A percentile compares a stretch with the other conserved stretches of the same genome.
phyloP scores from a whole-genome alignment of 2,113 vertebrate genomes.

The Takifugu flavidus region DNA sequence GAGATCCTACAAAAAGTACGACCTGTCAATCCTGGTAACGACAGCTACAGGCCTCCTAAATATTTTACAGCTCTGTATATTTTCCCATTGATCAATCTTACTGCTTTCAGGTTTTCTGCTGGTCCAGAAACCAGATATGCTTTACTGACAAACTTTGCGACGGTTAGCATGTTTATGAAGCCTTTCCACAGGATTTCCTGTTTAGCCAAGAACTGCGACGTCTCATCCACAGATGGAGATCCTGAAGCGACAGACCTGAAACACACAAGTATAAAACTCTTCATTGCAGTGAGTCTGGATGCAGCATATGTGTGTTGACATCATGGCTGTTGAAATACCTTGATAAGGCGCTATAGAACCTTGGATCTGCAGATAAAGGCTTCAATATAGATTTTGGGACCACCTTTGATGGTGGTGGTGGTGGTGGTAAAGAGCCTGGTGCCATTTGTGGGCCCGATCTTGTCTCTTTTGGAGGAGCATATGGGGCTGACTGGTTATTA shows the following conservation, averaged over 20 bases:
- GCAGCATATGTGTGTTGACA: background rate
- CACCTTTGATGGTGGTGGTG: conserved; percentile 43
- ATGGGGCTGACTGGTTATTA: conserved; percentile 24
- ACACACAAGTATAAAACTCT: conserved; percentile 18
- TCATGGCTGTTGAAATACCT: conserved; percentile 70
- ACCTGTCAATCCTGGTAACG: conserved; percentile 1
- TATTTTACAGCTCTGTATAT: background rate
- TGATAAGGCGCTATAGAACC: conserved; percentile 71
- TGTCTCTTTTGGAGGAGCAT: conserved; percentile 34
- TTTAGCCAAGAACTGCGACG: conserved; percentile 83
- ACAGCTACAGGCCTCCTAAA: background rate
- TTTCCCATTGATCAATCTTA: conserved; percentile 47
- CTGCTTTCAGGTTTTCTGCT: conserved; percentile 87
- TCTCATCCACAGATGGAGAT: conserved; percentile 79
- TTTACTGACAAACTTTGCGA: conserved; percentile 97
- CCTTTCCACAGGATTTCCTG: conserved; percentile 93
- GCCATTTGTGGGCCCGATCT: conserved; percentile 35
- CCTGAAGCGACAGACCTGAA: conserved; percentile 67
- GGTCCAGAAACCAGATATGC: conserved; percentile 91
- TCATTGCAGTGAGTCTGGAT: too few relatives aligned
- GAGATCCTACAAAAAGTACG: conserved; percentile 82
- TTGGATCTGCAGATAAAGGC: conserved; percentile 78
- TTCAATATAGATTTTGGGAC: conserved; percentile 90
- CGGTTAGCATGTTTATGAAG: conserved; percentile 94
- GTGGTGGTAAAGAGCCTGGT: conserved; percentile 20